phyloP scores from a whole-genome alignment of 2,113 vertebrate species.

The Lethenteron reissneri region DNA sequence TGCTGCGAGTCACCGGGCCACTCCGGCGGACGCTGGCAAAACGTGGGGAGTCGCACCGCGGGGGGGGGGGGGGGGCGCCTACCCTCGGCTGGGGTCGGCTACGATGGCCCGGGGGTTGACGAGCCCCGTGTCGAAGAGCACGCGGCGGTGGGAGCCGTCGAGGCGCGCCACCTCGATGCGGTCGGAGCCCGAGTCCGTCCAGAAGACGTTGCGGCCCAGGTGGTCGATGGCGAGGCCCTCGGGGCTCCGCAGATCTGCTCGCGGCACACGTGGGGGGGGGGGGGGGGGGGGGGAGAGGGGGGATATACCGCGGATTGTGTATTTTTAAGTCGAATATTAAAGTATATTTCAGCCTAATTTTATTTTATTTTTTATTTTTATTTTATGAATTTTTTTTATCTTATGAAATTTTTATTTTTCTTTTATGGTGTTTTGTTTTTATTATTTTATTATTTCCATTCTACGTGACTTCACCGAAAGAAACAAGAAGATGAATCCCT shows the following conservation, averaged over 20 bases:
- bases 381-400: too few relatives aligned
- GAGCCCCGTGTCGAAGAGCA: conserved; percentile 47
- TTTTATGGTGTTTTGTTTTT: too few relatives aligned
- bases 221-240: conserved; percentile 69
- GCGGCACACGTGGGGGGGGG: not conserved
- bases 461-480: too few relatives aligned
- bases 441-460: too few relatives aligned
- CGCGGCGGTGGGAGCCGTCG: conserved; percentile 43
- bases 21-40: too few relatives aligned
- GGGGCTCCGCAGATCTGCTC: conserved; percentile 59
- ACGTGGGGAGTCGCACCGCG: too few relatives aligned
- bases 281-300: too few relatives aligned
- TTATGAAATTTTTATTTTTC: too few relatives aligned
- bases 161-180: conserved; percentile 50
- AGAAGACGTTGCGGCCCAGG: conserved; percentile 48
- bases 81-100: conserved; percentile 62
- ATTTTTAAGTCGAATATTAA: not conserved
- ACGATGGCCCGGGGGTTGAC: conserved; percentile 82
- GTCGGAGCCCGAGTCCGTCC: conserved; percentile 73
- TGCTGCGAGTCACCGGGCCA: too few relatives aligned
- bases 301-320: too few relatives aligned
- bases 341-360: not conserved
- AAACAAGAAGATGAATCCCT: too few relatives aligned
- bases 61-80: conserved; percentile 12
- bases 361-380: not conserved